phyloP scores from a whole-genome alignment of 1,140 invertebrate genomes.

The Heliconius eleuchia region DNA sequence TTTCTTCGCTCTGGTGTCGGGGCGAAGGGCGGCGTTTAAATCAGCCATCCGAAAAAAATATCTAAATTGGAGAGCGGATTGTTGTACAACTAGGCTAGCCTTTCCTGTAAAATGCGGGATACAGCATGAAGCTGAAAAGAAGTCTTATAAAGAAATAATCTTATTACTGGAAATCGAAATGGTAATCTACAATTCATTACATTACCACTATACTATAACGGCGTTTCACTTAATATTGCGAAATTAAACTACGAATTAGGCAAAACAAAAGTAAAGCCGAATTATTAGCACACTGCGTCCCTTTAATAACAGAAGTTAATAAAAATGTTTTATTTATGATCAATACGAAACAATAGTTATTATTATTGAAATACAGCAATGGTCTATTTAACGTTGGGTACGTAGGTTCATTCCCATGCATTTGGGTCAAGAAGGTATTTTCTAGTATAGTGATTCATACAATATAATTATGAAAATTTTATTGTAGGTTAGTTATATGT shows the following conservation, averaged over 20 bases:
- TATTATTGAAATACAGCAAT: background rate
- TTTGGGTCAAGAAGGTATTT: constrained; percentile 3
- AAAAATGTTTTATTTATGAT: constrained; percentile 2
- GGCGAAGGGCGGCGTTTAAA: no score
- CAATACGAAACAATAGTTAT: constrained; percentile 3
- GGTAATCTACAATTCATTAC: background rate
- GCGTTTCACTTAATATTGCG: background rate
- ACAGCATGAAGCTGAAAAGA: no score
- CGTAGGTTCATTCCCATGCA: constrained; percentile 7
- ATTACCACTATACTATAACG: background rate
- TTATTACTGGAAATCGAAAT: background rate
- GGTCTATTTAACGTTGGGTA: background rate
- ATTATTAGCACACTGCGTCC: background rate
- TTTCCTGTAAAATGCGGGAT: no score
- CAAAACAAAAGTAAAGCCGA: background rate
- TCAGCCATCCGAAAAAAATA: no score
- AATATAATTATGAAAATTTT: background rate
- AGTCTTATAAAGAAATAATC: no score
- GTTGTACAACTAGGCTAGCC: no score
- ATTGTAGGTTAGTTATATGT: background rate
- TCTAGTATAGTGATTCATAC: background rate
- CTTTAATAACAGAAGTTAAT: background rate
- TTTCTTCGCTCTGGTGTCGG: no score
- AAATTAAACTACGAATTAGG: background rate
- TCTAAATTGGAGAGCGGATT: no score